Conservation (phyloP, 1,140 invertebrate genomes). For the Dolichoris vasculosae region DNA sequence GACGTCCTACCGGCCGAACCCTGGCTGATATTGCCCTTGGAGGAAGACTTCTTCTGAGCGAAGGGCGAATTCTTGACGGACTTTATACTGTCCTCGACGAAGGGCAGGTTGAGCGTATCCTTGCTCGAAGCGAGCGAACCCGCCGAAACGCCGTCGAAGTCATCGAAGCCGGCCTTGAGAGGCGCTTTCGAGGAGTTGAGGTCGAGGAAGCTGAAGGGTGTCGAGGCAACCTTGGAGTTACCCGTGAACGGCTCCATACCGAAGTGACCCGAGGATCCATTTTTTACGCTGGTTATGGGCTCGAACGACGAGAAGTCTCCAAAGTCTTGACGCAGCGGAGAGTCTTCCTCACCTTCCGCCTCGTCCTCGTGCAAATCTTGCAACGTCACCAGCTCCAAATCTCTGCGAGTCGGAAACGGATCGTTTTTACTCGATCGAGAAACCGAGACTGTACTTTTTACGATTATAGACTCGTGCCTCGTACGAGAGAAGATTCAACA, state of each 20-base stretch:
- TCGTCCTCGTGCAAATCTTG: conserved; percentile 68
- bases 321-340: conserved; percentile 68
- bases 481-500: no score
- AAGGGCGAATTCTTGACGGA: conserved; percentile 69
- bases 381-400: conserved; percentile 64
- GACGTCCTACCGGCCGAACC: conserved; percentile 58
- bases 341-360: conserved; percentile 65
- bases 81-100: conserved; percentile 68
- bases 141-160: conserved; percentile 68
- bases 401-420: conserved; percentile 55
- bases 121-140: conserved; percentile 69
- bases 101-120: conserved; percentile 69
- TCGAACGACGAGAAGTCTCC: conserved; percentile 69
- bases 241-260: conserved; percentile 46
- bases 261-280: conserved; percentile 23
- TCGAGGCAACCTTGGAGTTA: conserved; percentile 42
- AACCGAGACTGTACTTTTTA: no score
- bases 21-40: conserved; percentile 63
- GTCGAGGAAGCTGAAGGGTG: conserved; percentile 61
- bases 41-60: conserved; percentile 61
- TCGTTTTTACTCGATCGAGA: no score
- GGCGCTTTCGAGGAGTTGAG: conserved; percentile 68
- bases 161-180: conserved; percentile 70
- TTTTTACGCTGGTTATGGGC: conserved; percentile 54
- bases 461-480: no score